These are phyloP conservation scores for Drosophila rufa DNA, from an alignment of 1,140 invertebrate species.

Conservation along the genomic window DNA sequence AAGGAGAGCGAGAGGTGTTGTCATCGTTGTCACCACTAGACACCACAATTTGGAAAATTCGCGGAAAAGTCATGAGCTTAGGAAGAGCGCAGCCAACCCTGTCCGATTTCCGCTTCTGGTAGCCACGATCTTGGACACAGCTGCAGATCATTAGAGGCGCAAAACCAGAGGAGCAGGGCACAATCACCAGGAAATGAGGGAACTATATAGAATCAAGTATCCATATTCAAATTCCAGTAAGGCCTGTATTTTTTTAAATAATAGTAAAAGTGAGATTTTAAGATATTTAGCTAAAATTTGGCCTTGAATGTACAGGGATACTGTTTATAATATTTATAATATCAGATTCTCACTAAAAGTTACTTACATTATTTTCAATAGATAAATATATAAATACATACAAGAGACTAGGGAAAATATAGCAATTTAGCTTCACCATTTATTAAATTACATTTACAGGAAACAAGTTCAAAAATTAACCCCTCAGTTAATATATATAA, in stretches of 20 bases:
- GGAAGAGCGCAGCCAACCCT: conserved; percentile 23
- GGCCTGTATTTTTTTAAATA: background rate
- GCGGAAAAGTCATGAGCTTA: conserved; percentile 39
- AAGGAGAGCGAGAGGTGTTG: conserved; percentile 34
- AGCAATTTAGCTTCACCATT: background rate
- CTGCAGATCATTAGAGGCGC: conserved; percentile 25
- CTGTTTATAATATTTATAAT: no score
- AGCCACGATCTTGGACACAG: conserved; percentile 37
- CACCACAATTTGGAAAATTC: conserved; percentile 29
- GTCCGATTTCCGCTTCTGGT: conserved; percentile 32
- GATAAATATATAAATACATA: no score
- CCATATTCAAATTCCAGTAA: background rate
- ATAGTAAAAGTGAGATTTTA: background rate
- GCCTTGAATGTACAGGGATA: no score
- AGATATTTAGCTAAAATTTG: no score
- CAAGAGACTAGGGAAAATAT: background rate
- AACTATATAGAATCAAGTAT: background rate
- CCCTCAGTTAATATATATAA: background rate
- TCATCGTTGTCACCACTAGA: conserved; percentile 41
- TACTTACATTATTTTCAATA: background rate
- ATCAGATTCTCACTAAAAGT: no score
- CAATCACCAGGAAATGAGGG: background rate
- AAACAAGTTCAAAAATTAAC: background rate
- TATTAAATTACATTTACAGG: background rate
- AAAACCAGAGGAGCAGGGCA: background rate